Evolutionary conservation across 2,888 invertebrate genomes (phyloP).

Genomic region (Podotricha telesiphe): DNA sequence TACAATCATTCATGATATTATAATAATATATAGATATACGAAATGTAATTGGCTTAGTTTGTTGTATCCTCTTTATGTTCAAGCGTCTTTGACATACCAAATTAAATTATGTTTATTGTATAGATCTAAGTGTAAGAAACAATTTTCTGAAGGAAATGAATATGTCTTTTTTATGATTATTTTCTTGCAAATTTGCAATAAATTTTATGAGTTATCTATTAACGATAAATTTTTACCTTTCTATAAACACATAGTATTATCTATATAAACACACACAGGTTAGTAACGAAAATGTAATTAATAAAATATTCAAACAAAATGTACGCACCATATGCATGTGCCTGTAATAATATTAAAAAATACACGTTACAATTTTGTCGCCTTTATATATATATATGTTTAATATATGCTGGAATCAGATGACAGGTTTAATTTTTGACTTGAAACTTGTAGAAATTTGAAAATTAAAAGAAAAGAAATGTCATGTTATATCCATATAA

Average conservation of each 20-base stretch:
- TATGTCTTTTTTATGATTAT: too few species aligned
- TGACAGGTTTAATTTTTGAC: background rate
- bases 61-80: background rate
- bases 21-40: background rate
- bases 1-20: background rate
- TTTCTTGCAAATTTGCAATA: too few species aligned
- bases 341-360: too few species aligned
- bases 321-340: too few species aligned
- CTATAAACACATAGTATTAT: too few species aligned
- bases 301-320: too few species aligned
- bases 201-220: background rate
- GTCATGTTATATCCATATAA: background rate
- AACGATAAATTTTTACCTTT: background rate
- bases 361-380: too few species aligned
- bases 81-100: background rate
- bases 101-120: background rate
- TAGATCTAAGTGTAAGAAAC: background rate
- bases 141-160: too few species aligned
- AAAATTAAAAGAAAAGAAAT: too few species aligned
- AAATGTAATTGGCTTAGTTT: constrained; percentile 10
- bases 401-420: background rate
- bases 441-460: background rate
- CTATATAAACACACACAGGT: too few species aligned
- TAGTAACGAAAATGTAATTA: too few species aligned
- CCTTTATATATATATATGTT: too few species aligned